Base-by-base conservation (phyloP, 2,888 invertebrate genomes). In the Xylota sylvarum region DNA sequence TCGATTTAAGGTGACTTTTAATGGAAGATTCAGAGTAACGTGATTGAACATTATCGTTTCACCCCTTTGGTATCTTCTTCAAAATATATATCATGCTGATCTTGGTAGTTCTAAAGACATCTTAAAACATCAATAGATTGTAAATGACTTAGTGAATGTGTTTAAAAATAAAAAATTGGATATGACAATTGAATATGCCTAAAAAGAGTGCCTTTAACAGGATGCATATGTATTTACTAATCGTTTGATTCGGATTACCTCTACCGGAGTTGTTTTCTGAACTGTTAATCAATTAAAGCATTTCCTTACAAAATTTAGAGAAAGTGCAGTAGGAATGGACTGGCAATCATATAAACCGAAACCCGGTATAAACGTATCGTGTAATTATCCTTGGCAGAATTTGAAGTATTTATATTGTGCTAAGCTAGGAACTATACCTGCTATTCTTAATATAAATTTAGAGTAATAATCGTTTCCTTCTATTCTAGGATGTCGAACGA, bases 401-500 rank as follows among this genome's bases (percentile, higher is more conserved):
- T n/a, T n/a, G 40, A 40, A 10, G 40, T 1, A n/a, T 4, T n/a
- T 19, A 30, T 32, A 58, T 32, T n/a, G 12, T 32, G 58, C 27
- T 58, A 17, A 12, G n/a, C 32, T 17, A 12, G 14, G 17, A 48
- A n/a, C 1, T 1, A 10, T 7, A 30, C 14, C 50, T 60, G 17
- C 10, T 6, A 10, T 2, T 0, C 10, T 30, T 50, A 72, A 43
- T 27, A 19, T 12, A 19, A 35, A 2, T 5, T 4, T 9, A n/a
- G 23, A 10, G 14, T 10, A 27, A 55, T 27, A 1, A 30, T 1
- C 35, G 4, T 55, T 40, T 46, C 4, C 6, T 17, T 46, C 19
- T 35, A 9, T 67, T 52, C 9, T 10, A 97, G 96, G 97, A 97
- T 90, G 96, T 96, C 88, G 97, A 97, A 89, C 93, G 95, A 78